Conservation (phyloP, 1,140 invertebrate species). For the Dufourea novaeangliae region DNA sequence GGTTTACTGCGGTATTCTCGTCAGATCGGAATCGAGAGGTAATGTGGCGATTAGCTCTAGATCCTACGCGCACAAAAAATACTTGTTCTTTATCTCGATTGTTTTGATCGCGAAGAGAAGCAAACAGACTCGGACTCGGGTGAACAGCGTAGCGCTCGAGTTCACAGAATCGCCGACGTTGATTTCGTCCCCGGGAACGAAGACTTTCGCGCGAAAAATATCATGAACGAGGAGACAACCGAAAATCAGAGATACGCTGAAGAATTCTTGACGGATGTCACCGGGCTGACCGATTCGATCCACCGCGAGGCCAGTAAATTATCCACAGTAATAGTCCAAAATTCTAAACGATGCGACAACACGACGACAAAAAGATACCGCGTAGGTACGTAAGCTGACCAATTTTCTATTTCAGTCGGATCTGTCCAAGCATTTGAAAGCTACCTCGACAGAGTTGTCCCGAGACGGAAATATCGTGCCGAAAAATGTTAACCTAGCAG, state of each 20-base stretch:
- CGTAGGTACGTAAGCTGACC: too few relatives aligned
- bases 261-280: not conserved
- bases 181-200: not conserved
- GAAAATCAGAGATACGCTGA: not conserved
- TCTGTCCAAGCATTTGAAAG: slow-evolving; percentile 20
- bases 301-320: slow-evolving; percentile 11
- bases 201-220: not conserved
- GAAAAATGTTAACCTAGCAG: slow-evolving; percentile 17
- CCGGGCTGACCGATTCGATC: not conserved
- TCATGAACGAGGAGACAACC: not conserved
- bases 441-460: not conserved
- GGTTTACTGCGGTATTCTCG: slow-evolving; percentile 7
- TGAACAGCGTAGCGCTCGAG: not conserved
- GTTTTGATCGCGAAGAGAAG: not conserved
- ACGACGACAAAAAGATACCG: too few relatives aligned
- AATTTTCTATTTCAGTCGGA: slow-evolving; percentile 28
- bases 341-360: too few relatives aligned
- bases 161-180: slow-evolving; percentile 18
- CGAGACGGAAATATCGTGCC: not conserved
- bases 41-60: not conserved
- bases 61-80: not conserved
- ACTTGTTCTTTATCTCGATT: not conserved
- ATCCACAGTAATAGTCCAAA: too few relatives aligned
- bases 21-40: not conserved
- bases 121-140: not conserved